Conservation (phyloP, 1,140 invertebrate genomes). For the Dendroctonus ponderosae region DNA sequence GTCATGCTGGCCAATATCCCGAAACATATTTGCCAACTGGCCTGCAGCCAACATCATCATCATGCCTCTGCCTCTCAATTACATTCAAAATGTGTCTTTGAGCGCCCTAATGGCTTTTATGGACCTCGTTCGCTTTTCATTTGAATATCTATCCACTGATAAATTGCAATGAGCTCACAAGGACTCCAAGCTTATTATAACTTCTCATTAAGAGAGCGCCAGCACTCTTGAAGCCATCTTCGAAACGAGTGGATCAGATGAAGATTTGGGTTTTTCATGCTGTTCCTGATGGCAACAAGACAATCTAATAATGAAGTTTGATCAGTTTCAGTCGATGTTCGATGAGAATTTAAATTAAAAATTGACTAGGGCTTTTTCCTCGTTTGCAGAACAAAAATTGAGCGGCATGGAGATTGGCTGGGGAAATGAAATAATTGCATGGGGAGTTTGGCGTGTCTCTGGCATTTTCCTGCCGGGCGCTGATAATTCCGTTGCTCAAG, state of each 20-base stretch:
- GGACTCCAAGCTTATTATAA: background rate
- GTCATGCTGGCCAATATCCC: constrained; percentile 18
- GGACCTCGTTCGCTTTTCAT: constrained; percentile 21
- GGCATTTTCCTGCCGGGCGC: constrained; percentile 11
- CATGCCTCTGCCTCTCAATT: constrained; percentile 21
- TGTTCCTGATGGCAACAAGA: too few relatives aligned
- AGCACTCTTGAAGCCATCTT: too few relatives aligned
- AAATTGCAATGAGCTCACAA: constrained; percentile 3
- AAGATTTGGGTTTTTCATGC: too few relatives aligned
- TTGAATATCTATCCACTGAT: constrained; percentile 18
- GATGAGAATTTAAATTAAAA: constrained; percentile 28
- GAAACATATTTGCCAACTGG: constrained; percentile 30
- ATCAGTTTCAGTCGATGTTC: too few relatives aligned
- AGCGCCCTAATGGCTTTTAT: constrained; percentile 25
- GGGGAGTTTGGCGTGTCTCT: constrained; percentile 14
- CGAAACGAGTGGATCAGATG: too few relatives aligned
- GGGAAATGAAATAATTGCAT: constrained; percentile 30
- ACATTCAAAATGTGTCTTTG: constrained; percentile 31
- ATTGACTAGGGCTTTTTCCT: constrained; percentile 3
- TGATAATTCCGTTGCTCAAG: constrained; percentile 21
- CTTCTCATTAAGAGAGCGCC: background rate
- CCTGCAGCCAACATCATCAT: constrained; percentile 24
- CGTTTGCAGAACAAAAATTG: constrained; percentile 20
- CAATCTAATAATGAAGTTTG: too few relatives aligned
- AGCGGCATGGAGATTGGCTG: constrained; percentile 17